Evolutionary conservation across 2,797 vertebrate species (phyloP).

Genomic region (Pantherophis vulpinus): DNA sequence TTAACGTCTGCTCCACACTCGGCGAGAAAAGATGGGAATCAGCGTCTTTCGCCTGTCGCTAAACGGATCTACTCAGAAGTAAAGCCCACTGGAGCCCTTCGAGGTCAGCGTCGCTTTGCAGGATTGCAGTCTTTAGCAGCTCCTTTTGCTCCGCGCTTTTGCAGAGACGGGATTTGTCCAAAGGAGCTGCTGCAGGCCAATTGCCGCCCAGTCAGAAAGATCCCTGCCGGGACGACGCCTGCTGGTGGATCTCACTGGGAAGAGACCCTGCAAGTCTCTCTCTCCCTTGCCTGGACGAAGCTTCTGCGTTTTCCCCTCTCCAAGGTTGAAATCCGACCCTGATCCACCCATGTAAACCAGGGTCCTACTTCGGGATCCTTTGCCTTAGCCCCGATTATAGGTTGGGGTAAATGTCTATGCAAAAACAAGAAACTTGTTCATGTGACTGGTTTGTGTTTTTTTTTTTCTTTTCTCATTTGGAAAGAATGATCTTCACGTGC

Average conservation of each 20-base stretch:
- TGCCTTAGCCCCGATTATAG: neutral
- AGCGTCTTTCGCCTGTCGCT: fast-evolving
- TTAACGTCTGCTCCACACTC: neutral
- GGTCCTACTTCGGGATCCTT: neutral
- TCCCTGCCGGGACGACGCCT: neutral
- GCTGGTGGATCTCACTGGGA: neutral
- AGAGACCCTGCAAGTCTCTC: neutral
- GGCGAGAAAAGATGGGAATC: neutral
- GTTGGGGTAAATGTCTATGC: neutral
- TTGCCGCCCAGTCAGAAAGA: neutral
- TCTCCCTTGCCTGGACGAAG: neutral
- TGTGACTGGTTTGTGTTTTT: too few relatives aligned
- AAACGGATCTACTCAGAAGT: neutral
- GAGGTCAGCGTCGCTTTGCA: neutral
- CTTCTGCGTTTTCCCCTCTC: neutral
- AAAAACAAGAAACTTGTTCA: neutral
- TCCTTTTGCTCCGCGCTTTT: neutral
- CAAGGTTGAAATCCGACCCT: neutral
- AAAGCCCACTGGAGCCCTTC: neutral
- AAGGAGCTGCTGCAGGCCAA: neutral
- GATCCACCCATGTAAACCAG: neutral
- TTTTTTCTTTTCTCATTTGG: too few relatives aligned
- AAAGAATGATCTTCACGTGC: neutral
- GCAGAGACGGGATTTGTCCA: neutral
- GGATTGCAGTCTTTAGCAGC: neutral